These are phyloP conservation scores for Ammodytes dubius DNA, from an alignment of 2,113 vertebrate species.

Conservation along the genomic window DNA sequence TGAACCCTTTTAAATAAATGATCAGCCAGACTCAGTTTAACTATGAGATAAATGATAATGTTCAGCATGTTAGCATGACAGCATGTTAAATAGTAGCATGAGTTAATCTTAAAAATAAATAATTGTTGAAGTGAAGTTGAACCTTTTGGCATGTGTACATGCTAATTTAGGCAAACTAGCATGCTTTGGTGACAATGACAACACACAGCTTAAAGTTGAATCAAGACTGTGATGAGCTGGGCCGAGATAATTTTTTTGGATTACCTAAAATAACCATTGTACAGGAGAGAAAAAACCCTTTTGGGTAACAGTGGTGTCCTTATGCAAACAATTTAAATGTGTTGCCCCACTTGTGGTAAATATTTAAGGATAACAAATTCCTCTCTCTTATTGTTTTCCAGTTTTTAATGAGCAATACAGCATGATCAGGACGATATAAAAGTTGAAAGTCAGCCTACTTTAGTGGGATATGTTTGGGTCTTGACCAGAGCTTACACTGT, in stretches of 20 bases:
- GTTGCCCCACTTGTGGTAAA: background rate
- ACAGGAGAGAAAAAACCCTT: background rate
- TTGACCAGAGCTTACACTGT: background rate
- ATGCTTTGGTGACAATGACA: too few species aligned
- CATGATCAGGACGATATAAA: background rate
- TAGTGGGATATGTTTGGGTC: background rate
- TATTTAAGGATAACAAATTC: background rate
- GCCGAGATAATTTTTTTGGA: background rate
- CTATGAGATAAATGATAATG: too few species aligned
- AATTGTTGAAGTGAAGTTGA: too few species aligned
- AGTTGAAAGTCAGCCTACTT: background rate
- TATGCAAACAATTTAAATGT: background rate
- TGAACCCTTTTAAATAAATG: too few species aligned
- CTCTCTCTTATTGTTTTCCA: background rate
- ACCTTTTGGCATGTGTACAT: too few species aligned
- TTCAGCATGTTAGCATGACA: too few species aligned
- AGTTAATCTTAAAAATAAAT: too few species aligned
- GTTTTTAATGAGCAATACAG: background rate
- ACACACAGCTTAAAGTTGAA: too few species aligned
- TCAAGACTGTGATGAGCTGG: too few species aligned
- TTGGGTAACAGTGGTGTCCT: background rate
- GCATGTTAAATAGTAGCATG: too few species aligned
- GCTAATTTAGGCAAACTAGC: too few species aligned
- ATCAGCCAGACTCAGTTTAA: too few species aligned
- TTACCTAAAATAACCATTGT: background rate